Evolutionary conservation across 2,797 vertebrate genomes (phyloP), one percentile per base, ranked within the genome.

Genomic region (Coregonus sp.): DNA sequence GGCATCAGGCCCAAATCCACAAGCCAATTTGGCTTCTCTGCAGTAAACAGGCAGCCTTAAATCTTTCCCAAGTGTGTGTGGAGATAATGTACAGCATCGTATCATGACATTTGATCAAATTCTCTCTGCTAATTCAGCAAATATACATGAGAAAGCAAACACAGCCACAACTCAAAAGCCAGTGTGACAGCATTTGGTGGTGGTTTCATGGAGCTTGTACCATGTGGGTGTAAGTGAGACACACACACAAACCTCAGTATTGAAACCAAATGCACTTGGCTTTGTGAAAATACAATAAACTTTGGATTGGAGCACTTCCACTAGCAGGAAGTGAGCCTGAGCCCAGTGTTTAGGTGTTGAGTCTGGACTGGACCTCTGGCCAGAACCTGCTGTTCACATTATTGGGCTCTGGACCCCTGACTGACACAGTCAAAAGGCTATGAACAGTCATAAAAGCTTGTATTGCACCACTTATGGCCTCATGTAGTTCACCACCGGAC

Each of bases 11-110:
- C 35, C 35, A 85, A 82, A 83, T 81, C 72, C 72, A 29, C 66
- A 79, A 81, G 31, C 78, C 54, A 20, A 78, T 82, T 79, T 85
- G 75, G 80, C 72, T 59, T 52, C 74, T 68, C 56, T 12, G 20
- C 29, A 70, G 66, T 72, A 71, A 71, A 78, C 54, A 75, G 59
- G 4, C 63, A 54, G 52, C 70, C 52, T 67, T 72, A 74, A 78
- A 78, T 73, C 52, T 75, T 72, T 80, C 78, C 66, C 33, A 80
- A 79, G 3, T 65, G 61, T 25, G 69, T 72, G 69, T 71, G 66
- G 72, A 77, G 75, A 77, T 50, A 65, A 35, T 54, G 69, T 31
- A 20, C 56, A 75, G 65, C 69, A 81, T 56, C 18, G 16, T 56
- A 75, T 80, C 61, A 63, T 68, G 40, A 54, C 52, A 59, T 77